Evolutionary conservation across 2,888 invertebrate species (phyloP).

Genomic region (Trissoscelio sp.): DNA sequence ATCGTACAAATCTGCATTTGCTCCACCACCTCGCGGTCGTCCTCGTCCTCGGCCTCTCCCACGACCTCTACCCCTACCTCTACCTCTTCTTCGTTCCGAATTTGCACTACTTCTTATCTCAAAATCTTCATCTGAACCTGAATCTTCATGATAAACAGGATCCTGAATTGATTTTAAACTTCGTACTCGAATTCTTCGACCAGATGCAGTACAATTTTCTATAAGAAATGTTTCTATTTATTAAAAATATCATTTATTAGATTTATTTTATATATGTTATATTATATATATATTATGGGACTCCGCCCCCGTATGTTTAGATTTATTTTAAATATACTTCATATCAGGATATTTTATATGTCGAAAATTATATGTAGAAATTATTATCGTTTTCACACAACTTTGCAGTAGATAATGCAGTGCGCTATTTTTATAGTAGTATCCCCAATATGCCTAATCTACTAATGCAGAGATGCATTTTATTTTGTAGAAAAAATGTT

Average conservation of each 20-base stretch:
- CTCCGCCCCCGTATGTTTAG: no score
- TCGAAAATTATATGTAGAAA: no score
- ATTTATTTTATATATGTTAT: no score
- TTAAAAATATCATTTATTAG: not conserved
- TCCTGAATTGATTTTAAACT: conserved; percentile 31
- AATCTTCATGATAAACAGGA: not conserved
- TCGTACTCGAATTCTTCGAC: conserved; percentile 24
- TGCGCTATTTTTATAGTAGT: no score
- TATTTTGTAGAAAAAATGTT: no score
- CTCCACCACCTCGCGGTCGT: conserved; percentile 18
- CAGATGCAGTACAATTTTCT: conserved; percentile 12
- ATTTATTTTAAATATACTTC: no score
- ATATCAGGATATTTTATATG: no score
- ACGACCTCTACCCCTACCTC: conserved; percentile 64
- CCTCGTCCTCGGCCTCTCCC: conserved; percentile 33
- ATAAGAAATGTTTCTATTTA: not conserved
- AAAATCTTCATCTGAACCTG: conserved; percentile 28
- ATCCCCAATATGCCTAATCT: no score
- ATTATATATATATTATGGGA: no score
- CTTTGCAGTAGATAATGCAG: no score
- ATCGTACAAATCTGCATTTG: conserved; percentile 30
- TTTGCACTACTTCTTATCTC: conserved; percentile 30
- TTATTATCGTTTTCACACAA: no score
- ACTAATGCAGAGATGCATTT: no score
- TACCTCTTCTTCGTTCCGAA: conserved; percentile 53